Base-by-base conservation (phyloP, 2,797 vertebrate genomes). In the Chelon labrosus region DNA sequence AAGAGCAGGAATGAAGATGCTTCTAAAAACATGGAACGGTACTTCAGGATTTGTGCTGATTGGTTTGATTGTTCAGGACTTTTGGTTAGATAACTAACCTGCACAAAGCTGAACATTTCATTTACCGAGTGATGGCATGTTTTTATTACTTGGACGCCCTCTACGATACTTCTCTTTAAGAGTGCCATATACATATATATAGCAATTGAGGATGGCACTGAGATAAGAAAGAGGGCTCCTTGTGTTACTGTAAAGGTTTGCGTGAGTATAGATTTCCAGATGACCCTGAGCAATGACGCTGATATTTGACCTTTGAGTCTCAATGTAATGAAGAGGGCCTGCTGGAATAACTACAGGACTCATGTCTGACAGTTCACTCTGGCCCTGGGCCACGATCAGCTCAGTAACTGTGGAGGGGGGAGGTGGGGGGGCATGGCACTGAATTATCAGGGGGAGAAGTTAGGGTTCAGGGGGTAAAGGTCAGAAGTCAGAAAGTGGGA, bases 251-350 rank as follows among this genome's bases (percentile, higher is more conserved):
- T 66, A 47, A 76, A 79, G 44, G 68, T 72, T 70, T 77, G 56
- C 1, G 1, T 59, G 25, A 65, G 83, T 75, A 35, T 82, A 84
- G 72, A 64, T 73, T 80, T 84, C 69, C 80, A 75, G 42, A 84
- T 59, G 78, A 75, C 58, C 73, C 61, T 44, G 63, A 39, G 72
- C 79, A 80, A 31, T 19, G 61, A 80, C 27, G n/a, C 52, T 52
- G 74, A 86, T 71, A 86, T 84, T 60, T 89, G 83, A 84, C 82
- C 84, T 85, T 73, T 66, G 60, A 51, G 69, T 84, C 49, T 62
- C 1, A 1, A 51, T 70, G 79, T 83, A 83, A 83, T 77, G 58
- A 70, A 82, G 71, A 77, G 68, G 37, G 51, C 58, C n/a, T 60
- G 56, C 75, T 88, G 79, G 80, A 79, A 83, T 81, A 85, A 85